phyloP scores from a whole-genome alignment of 1,140 invertebrate genomes.

The Penaeus vannamei region DNA sequence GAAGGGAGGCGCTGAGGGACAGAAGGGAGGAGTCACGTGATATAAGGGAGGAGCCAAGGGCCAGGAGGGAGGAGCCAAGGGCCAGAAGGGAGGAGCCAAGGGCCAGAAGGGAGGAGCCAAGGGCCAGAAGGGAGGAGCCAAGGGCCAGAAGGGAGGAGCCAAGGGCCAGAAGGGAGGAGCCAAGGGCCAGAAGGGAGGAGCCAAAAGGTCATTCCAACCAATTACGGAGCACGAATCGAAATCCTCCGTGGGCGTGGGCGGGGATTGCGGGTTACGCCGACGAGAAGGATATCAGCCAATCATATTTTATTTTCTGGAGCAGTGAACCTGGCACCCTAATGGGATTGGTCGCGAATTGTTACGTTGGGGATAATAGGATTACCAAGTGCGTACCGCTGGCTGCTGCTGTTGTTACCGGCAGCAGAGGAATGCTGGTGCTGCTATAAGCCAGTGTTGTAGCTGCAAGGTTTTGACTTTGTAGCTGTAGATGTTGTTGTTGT shows the following conservation, averaged over 20 bases:
- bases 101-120: no score
- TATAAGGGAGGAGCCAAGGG: no score
- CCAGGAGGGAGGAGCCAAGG: no score
- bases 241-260: no score
- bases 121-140: no score
- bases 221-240: constrained; percentile 18
- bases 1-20: no score
- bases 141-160: no score
- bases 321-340: constrained; percentile 54
- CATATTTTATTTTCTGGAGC: constrained; percentile 57
- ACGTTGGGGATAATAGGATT: constrained; percentile 52
- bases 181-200: no score
- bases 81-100: no score
- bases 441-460: not conserved
- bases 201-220: not conserved
- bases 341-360: constrained; percentile 55
- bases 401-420: not conserved
- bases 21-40: no score
- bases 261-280: not conserved
- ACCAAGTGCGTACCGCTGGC: constrained; percentile 25
- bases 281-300: constrained; percentile 49
- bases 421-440: not conserved
- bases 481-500: not conserved
- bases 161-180: no score
- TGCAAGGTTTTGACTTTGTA: not conserved